phyloP scores from a whole-genome alignment of 2,797 vertebrate species.

The Chiloscyllium punctatum region DNA sequence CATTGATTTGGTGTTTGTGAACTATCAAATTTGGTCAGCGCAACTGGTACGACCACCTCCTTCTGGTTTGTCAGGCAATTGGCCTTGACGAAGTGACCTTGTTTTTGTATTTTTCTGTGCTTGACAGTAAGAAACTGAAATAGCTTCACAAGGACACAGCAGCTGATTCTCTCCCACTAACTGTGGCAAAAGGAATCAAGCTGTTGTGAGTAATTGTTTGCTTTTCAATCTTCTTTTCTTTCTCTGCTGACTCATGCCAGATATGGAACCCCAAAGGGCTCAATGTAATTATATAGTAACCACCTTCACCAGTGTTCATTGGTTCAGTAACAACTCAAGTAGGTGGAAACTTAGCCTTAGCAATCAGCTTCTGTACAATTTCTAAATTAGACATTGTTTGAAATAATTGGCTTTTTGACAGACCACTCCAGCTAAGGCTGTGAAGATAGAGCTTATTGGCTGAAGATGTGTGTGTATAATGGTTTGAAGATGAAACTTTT shows the following conservation, averaged over 20 bases:
- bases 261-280: neutral
- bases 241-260: neutral
- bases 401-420: neutral
- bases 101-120: neutral
- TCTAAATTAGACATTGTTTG: neutral
- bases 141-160: neutral
- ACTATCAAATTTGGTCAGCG: neutral
- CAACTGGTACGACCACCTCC: neutral
- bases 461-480: neutral
- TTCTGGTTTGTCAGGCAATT: neutral
- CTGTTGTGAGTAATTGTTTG: neutral
- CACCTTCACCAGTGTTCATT: neutral
- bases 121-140: neutral
- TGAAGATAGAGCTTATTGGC: neutral
- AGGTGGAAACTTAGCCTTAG: neutral
- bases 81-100: neutral
- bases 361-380: neutral
- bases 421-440: neutral
- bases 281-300: neutral
- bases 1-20: neutral
- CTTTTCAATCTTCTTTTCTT: constrained; percentile 5
- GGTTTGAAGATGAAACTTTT: neutral
- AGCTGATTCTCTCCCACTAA: neutral
- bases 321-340: neutral
- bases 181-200: neutral